Evolutionary conservation across 2,888 invertebrate species (phyloP).

Genomic region (Drosophila phalerata): DNA sequence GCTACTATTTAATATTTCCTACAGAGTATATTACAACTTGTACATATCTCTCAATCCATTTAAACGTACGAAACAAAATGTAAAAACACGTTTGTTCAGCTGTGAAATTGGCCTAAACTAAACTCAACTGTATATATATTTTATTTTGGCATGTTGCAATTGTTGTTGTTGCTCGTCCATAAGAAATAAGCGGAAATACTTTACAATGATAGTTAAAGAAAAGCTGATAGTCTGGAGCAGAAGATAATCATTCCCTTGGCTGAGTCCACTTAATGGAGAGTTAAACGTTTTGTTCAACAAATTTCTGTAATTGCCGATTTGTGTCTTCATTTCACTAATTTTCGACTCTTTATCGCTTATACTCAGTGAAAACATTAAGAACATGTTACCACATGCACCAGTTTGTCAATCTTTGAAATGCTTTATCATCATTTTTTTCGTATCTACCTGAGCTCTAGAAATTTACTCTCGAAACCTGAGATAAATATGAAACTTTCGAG

Average conservation of each 20-base stretch:
- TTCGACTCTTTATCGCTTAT: conserved; percentile 4
- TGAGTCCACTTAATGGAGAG: conserved; percentile 40
- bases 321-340: conserved; percentile 24
- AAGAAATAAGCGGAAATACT: conserved; percentile 64
- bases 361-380: conserved; percentile 21
- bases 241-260: conserved; percentile 31
- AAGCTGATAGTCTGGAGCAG: conserved; percentile 21
- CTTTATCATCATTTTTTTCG: conserved; percentile 18
- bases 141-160: conserved; percentile 5
- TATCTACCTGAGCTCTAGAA: conserved; percentile 13
- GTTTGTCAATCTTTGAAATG: conserved; percentile 7
- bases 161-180: conserved; percentile 28
- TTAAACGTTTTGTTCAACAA: conserved; percentile 26
- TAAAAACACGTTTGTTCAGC: conserved; percentile 71
- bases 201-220: conserved; percentile 44
- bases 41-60: conserved; percentile 27
- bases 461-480: conserved; percentile 10
- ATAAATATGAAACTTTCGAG: conserved; percentile 2
- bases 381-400: conserved; percentile 8
- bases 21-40: conserved; percentile 41
- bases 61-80: conserved; percentile 19
- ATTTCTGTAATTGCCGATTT: conserved; percentile 37
- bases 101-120: conserved; percentile 68
- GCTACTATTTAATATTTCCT: not conserved
- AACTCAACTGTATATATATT: conserved; percentile 18